Conservation (phyloP, 2,113 vertebrate genomes). For the Phylloscopus trochilus region DNA sequence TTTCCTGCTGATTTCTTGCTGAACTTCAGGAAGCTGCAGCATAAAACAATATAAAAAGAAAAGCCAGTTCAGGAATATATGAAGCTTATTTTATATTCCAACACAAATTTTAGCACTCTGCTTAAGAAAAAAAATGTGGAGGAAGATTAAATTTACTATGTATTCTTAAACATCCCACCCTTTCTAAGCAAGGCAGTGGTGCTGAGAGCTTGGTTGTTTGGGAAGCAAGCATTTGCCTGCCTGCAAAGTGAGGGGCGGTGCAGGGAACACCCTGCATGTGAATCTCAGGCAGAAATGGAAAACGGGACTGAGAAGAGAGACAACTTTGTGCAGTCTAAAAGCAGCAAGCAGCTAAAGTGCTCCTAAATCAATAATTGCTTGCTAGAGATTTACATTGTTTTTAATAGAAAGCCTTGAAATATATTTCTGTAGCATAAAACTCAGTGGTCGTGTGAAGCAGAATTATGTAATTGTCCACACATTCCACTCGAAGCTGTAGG, state of each 20-base stretch:
- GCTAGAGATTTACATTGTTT: neutral
- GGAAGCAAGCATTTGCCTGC: neutral
- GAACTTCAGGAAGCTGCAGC: neutral
- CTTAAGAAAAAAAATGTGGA: neutral
- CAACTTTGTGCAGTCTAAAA: neutral
- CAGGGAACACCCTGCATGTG: neutral
- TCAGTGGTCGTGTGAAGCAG: neutral
- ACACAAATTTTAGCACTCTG: neutral
- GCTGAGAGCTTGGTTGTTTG: neutral
- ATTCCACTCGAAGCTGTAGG: constrained; percentile 7
- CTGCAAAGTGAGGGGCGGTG: neutral
- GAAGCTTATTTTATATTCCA: constrained; percentile 12
- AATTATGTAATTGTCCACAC: neutral
- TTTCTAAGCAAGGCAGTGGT: neutral
- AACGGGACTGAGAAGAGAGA: neutral
- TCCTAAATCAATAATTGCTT: neutral
- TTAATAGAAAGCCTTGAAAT: neutral
- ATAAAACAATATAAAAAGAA: neutral
- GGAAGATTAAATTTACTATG: constrained; percentile 35
- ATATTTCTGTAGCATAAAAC: neutral
- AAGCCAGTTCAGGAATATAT: neutral
- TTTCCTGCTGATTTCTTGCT: neutral
- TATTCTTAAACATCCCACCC: neutral
- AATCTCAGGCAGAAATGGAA: neutral
- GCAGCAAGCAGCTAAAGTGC: neutral